Base-by-base conservation (phyloP, 2,888 invertebrate genomes). In the Nemoura dubitans region DNA sequence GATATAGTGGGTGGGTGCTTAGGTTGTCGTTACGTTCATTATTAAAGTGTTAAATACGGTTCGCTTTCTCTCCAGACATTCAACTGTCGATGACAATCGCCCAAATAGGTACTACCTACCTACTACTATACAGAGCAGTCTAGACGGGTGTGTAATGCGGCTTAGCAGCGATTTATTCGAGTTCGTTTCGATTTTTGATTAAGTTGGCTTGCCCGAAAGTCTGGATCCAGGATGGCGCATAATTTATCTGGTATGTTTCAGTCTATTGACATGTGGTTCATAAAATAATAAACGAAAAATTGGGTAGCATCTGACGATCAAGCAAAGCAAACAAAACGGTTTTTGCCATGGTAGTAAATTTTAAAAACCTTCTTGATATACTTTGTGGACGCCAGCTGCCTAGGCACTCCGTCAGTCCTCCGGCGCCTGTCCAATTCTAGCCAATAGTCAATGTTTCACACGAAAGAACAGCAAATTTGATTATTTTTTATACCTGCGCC, bases 271-370 rank as follows among this genome's bases (percentile, higher is more conserved):
- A 36, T 36, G 10, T 36, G 36, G 3, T 36, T 36, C 36, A 36
- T 6, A 10, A 36, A 36, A 36, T 36, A 36, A 36, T 36, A 36
- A 36, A 36, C 36, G 14, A 59, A 59, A 59, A 16, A 59, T 59
- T 59, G 59, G 1, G 21, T 59, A 7, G 59, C 21, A 21, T 59
- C 59, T 59, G 59, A 59, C 14, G 59, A 59, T 59, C 59, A 59
- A 59, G 59, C 59, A 59, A 59, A 59, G 59, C 59, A 59, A 59
- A 59, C 59, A 59, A 59, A 59, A 59, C 14, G 59, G 59, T 59
- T 59, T 59, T 59, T 59, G 59, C 59, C 59, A 59, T 59, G 59
- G 21, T 59, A 21, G 16, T 36, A 10, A 36, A 21, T 7, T 59
- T 21, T 59, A 59, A 59, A 59, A 59, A 59, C 59, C 59, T 59